phyloP scores from a whole-genome alignment of 2,797 vertebrate genomes.

The Rhadinocentrus ornatus region DNA sequence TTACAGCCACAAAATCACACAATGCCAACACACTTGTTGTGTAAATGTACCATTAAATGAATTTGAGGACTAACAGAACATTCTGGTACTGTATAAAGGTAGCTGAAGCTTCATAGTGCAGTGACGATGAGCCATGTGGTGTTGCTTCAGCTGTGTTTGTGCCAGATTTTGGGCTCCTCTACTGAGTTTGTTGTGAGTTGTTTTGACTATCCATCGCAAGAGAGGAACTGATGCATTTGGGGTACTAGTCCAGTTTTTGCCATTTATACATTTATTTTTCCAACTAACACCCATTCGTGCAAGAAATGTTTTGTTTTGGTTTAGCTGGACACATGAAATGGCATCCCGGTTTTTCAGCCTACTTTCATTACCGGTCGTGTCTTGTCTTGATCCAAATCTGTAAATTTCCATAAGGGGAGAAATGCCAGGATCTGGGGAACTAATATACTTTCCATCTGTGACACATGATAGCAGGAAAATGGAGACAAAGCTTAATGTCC shows the following conservation, averaged over 20 bases:
- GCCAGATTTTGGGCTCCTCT: slow-evolving; percentile 18
- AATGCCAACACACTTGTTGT: slow-evolving; percentile 4
- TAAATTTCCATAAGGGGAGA: slow-evolving; percentile 42
- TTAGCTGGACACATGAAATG: slow-evolving; percentile 21
- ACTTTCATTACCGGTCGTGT: slow-evolving; percentile 55
- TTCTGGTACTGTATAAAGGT: not conserved
- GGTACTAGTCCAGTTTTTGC: slow-evolving; percentile 35
- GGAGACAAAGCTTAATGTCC: slow-evolving; percentile 1
- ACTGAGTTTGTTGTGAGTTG: slow-evolving; percentile 13
- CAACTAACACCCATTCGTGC: slow-evolving; percentile 21
- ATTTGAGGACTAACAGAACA: not conserved
- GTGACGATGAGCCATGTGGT: slow-evolving; percentile 26
- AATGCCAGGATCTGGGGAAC: slow-evolving; percentile 32
- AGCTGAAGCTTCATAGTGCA: slow-evolving; percentile 12
- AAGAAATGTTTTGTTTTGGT: slow-evolving; percentile 18
- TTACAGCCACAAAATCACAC: slow-evolving; percentile 10
- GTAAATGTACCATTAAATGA: slow-evolving; percentile 1
- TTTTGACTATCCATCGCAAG: slow-evolving; percentile 7
- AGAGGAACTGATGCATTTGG: slow-evolving; percentile 36
- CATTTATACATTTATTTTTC: slow-evolving; percentile 22
- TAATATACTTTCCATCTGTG: slow-evolving; percentile 36
- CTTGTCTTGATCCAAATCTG: slow-evolving; percentile 40
- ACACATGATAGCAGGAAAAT: slow-evolving; percentile 27
- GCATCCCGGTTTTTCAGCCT: slow-evolving; percentile 23
- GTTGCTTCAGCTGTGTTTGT: slow-evolving; percentile 43